Percentiles rank a stretch among this genome's conserved stretches.
These are phyloP conservation scores for Caenorhabditis doughertyi DNA, from an alignment of 2,888 invertebrate species.

Conservation along the genomic window DNA sequence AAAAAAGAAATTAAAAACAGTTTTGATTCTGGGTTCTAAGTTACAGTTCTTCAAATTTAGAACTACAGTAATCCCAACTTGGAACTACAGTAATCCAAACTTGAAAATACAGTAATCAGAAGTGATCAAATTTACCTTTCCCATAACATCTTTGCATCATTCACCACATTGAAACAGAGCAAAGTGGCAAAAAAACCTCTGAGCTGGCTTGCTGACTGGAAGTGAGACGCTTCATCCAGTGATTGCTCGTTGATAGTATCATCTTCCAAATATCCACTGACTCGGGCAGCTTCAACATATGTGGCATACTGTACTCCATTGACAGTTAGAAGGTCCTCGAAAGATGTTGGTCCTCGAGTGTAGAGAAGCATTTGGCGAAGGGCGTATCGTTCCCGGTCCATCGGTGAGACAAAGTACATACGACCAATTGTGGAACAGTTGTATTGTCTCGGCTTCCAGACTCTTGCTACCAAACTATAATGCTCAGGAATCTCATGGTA, in stretches of 20 bases:
- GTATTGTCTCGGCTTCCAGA: too few relatives aligned
- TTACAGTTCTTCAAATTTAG: too few relatives aligned
- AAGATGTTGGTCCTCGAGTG: conserved; percentile 66
- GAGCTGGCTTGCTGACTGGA: conserved; percentile 32
- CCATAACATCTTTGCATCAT: conserved; percentile 17
- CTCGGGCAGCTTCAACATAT: conserved; percentile 52
- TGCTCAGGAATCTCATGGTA: conserved; percentile 33
- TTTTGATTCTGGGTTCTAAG: too few relatives aligned
- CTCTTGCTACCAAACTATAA: not conserved
- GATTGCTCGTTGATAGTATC: conserved; percentile 40
- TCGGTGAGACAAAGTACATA: conserved; percentile 60
- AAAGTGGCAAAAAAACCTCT: conserved; percentile 41
- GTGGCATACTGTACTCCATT: conserved; percentile 24
- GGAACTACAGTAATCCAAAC: conserved; percentile 3
- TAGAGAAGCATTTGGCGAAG: conserved; percentile 58
- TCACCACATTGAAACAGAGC: conserved; percentile 17
- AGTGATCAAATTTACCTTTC: not conserved
- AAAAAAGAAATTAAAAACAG: too few relatives aligned
- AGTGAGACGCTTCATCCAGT: conserved; percentile 41
- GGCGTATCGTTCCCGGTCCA: conserved; percentile 50
- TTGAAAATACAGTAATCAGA: not conserved
- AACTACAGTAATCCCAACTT: too few relatives aligned
- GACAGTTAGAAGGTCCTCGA: conserved; percentile 73
- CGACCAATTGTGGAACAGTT: conserved; percentile 43
- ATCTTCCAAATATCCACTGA: conserved; percentile 41